A percentile compares a stretch with the other conserved stretches of the same genome.
These are phyloP conservation scores for Greenwoodochromis staneri DNA, from an alignment of 2,113 vertebrate genomes.

Conservation along the genomic window DNA sequence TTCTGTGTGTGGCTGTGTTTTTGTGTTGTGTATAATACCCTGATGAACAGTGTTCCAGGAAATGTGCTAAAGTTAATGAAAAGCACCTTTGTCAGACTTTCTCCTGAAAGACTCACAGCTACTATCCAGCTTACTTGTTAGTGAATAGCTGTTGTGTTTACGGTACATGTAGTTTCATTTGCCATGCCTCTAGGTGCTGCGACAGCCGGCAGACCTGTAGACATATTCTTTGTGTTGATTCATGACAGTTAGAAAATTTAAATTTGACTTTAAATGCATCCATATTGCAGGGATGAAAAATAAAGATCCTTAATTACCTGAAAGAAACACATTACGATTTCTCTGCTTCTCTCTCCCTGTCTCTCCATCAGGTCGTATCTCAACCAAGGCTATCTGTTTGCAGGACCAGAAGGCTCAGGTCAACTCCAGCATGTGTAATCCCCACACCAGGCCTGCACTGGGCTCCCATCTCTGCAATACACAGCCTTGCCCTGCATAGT, in stretches of 20 bases:
- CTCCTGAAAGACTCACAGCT: background rate
- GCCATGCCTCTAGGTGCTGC: background rate
- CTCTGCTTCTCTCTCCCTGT: background rate
- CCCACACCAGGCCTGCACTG: slow-evolving; percentile 71
- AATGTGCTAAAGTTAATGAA: background rate
- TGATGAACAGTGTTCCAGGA: background rate
- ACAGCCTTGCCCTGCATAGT: slow-evolving; percentile 90
- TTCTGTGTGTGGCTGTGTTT: background rate
- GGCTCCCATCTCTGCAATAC: slow-evolving; percentile 85
- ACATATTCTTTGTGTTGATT: background rate
- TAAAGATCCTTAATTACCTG: background rate
- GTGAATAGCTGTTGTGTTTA: background rate
- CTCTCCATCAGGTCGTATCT: slow-evolving; percentile 79
- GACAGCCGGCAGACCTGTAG: background rate
- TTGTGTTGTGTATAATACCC: background rate
- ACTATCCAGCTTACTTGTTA: background rate
- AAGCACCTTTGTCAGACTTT: background rate
- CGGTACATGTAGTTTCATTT: background rate
- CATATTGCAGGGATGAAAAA: background rate
- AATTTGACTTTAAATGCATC: background rate
- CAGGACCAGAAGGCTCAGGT: slow-evolving; percentile 83
- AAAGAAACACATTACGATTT: background rate
- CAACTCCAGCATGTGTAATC: slow-evolving; percentile 83
- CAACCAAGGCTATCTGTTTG: slow-evolving; percentile 85
- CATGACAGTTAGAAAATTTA: background rate